Percentiles rank a stretch among this genome's conserved stretches.
phyloP scores from a whole-genome alignment of 2,113 vertebrate genomes.

The Sebastes schlegelii region DNA sequence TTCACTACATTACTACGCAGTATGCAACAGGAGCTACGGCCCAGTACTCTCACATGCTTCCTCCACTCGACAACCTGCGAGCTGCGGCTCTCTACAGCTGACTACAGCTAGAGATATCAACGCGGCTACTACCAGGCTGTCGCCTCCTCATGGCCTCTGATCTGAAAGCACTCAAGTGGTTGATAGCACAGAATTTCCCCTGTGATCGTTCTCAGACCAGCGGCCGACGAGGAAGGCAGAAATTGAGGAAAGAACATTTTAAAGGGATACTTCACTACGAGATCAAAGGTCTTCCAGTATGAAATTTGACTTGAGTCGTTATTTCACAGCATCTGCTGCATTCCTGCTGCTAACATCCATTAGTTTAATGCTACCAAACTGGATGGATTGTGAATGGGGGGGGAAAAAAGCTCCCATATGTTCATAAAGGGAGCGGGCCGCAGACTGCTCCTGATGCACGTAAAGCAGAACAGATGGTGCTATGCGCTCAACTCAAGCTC shows the following conservation, averaged over 20 bases:
- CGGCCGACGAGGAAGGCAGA: slow-evolving; percentile 29
- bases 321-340: slow-evolving; percentile 72
- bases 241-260: slow-evolving; percentile 42
- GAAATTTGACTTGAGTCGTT: slow-evolving; percentile 67
- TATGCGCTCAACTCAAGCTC: slow-evolving; percentile 58
- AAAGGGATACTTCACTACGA: slow-evolving; percentile 70
- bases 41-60: slow-evolving; percentile 63
- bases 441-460: slow-evolving; percentile 53
- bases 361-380: slow-evolving; percentile 67
- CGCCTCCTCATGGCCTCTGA: slow-evolving; percentile 37
- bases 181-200: slow-evolving; percentile 19
- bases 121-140: slow-evolving; percentile 16
- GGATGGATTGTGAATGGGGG: slow-evolving; percentile 37
- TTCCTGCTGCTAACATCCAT: slow-evolving; percentile 62
- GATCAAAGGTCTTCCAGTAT: slow-evolving; percentile 46
- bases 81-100: slow-evolving; percentile 9
- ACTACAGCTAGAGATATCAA: not conserved
- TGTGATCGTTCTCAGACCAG: slow-evolving; percentile 55
- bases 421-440: slow-evolving; percentile 53
- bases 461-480: slow-evolving; percentile 72
- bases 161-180: slow-evolving; percentile 47
- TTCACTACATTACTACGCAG: slow-evolving; percentile 79
- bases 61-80: slow-evolving; percentile 21
- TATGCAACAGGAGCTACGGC: slow-evolving; percentile 68
- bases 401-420: slow-evolving; percentile 59